Evolutionary conservation across 2,113 vertebrate species (phyloP), one percentile per base, ranked within the genome.

Genomic region (Sylvietta virens): DNA sequence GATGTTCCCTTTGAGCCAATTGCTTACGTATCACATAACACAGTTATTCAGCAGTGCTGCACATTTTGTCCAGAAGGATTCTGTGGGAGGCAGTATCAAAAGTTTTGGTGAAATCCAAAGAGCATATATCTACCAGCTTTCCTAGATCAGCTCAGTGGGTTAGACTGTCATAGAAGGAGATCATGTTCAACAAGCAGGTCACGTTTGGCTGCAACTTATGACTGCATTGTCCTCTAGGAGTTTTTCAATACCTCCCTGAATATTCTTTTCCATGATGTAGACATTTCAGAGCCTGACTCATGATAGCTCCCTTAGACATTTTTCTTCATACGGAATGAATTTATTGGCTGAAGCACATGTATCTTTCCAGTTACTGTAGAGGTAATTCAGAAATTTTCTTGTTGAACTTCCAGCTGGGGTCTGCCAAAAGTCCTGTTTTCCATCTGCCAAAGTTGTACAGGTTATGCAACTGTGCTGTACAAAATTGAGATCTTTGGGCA

Each of bases 141-240:
- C 28, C n/a, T 26, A 26, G 20, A 27, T 60, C n/a, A 74, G 28
- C 11, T 67, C 45, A 19, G 28, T 45, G 39, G 19, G 20, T 47
- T 76, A 9, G 9, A 11, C 5, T 66, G 20, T 17, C 10, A 9
- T 12, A 53, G 28, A 39, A 45, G 20, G 13, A 51, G 35, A 40
- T 67, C 7, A 10, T 3, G 20, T 53, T 74, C 0, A 0, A 53
- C 27, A 74, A 30, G 33, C 19, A n/a, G 10, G 44, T 35, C 19
- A 19, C 23, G 20, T 44, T 79, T 0, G 1, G 13, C 33, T 81
- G 33, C 0, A 0, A 39, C 13, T 44, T n/a, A 30, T 10, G 6
- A 13, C 30, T 61, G 6, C 16, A 20, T 19, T 60, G 47, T 53
- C 24, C 39, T 67, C 39, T 24, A 47, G 11, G 5, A 45, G 24